These are phyloP conservation scores for Clavelina lepadiformis DNA, from an alignment of 23 tunicate genomes.

Conservation along the genomic window DNA sequence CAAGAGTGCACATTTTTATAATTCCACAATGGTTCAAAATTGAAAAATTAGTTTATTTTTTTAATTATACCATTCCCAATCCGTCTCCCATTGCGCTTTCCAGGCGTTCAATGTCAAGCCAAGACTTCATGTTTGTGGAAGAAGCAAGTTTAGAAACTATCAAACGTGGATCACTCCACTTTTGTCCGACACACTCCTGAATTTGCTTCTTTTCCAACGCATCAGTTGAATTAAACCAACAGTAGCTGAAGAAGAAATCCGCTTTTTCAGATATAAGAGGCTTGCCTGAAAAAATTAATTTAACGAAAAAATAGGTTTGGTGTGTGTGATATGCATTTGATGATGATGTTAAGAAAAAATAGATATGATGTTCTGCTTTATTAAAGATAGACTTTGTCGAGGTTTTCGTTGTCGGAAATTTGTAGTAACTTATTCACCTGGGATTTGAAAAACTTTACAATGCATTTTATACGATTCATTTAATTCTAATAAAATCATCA, in stretches of 20 bases:
- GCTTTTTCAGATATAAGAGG: conserved; percentile 30
- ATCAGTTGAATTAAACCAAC: conserved; percentile 76
- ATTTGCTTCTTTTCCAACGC: conserved; percentile 55
- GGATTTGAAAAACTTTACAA: too few relatives aligned
- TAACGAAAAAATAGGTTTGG: background rate
- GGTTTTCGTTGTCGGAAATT: too few relatives aligned
- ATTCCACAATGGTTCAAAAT: background rate
- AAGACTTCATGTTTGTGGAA: conserved; percentile 10
- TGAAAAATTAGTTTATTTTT: background rate
- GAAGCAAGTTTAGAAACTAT: conserved; percentile 38
- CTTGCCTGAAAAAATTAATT: conserved; percentile 21
- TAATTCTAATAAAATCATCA: too few relatives aligned
- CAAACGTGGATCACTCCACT: conserved; percentile 69
- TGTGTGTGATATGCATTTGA: too few relatives aligned
- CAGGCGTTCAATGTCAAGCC: conserved; percentile 85
- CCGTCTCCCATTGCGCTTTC: conserved; percentile 80
- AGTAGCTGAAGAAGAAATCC: conserved; percentile 88
- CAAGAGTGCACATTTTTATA: background rate
- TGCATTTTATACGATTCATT: too few relatives aligned
- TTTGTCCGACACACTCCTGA: conserved; percentile 21
- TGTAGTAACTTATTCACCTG: too few relatives aligned
- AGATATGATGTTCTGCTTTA: too few relatives aligned
- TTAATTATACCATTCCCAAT: conserved; percentile 74
- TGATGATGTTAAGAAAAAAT: too few relatives aligned
- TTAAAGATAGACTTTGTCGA: too few relatives aligned